Evolutionary conservation across 1,140 invertebrate genomes (phyloP).

Genomic region (Drosophila cardini): DNA sequence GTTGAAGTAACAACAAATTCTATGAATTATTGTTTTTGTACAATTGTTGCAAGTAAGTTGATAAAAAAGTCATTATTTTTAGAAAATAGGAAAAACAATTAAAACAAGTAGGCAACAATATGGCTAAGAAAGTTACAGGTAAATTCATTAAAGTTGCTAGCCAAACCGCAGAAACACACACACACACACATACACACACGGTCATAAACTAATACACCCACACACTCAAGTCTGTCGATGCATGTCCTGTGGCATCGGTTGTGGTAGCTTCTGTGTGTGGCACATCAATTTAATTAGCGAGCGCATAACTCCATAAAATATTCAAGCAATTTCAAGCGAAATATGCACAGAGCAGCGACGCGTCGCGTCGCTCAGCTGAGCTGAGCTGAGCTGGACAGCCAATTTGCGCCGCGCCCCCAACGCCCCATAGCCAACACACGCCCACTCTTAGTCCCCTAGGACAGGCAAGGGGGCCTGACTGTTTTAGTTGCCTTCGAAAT

Average conservation of each 20-base stretch:
- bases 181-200: neutral
- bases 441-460: too few relatives aligned
- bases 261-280: conserved; percentile 55
- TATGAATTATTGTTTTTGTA: neutral
- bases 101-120: conserved; percentile 44
- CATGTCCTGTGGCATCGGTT: conserved; percentile 40
- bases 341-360: conserved; percentile 52
- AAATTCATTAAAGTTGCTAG: conserved; percentile 79
- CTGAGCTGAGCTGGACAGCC: conserved; percentile 38
- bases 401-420: conserved; percentile 22
- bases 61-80: conserved; percentile 44
- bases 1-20: conserved; percentile 9
- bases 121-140: conserved; percentile 54
- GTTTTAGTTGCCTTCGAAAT: conserved; percentile 4
- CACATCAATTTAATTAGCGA: conserved; percentile 82
- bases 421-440: neutral
- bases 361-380: too few relatives aligned
- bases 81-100: conserved; percentile 65
- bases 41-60: conserved; percentile 47
- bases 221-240: conserved; percentile 61
- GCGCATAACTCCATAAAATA: conserved; percentile 80
- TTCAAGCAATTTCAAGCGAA: conserved; percentile 75
- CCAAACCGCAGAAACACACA: conserved; percentile 21
- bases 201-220: conserved; percentile 11
- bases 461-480: neutral